Base-by-base conservation (phyloP, 2,888 invertebrate species). In the Drosophila paranaensis region DNA sequence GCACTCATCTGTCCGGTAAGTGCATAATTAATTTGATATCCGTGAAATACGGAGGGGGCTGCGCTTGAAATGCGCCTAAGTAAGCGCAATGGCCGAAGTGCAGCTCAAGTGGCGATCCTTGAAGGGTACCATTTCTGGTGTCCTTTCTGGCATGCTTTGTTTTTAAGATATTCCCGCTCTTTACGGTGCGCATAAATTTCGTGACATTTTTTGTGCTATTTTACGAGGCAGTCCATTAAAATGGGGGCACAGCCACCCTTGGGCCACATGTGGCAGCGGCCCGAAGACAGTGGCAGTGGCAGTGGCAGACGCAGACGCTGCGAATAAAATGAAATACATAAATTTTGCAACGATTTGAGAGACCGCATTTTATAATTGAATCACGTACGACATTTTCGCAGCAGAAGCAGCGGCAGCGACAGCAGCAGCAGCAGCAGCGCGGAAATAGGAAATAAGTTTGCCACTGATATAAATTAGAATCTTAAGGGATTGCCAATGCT, bases 281-380 rank as follows among this genome's bases (percentile, higher is more conserved):
- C 48, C 57, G 64, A 62, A 79, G 77, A 65, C 73, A 71, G 64
- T 40, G 54, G 56, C 75, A 60, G 61, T 57, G 62, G 64, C 72
- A 68, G 62, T 75, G 77, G 70, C 75, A 60, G 61, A 60, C 65
- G 64, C 72, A 68, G 62, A 79, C 81, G 70, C 63, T 60, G 77
- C 74, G 86, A 91, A 87, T 89, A 87, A 90, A 89, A 91, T 82
- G 76, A 90, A 89, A 91, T 86, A 91, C 88, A 91, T 91, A 91
- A 90, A 91, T 91, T 91, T 91, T 90, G 84, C 90, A 91, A 91
- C 91, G 90, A 91, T 90, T 91, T 90, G 84, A 90, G 91, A 82
- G 91, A 89, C 90, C 91, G 89, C 91, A 91, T 89, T 92, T 92
- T 92, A 92, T 92, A 92, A 92, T 92, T 92, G 91, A 92, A 92